Conservation (phyloP, 1,140 invertebrate species). For the Drosophila persimilis region DNA sequence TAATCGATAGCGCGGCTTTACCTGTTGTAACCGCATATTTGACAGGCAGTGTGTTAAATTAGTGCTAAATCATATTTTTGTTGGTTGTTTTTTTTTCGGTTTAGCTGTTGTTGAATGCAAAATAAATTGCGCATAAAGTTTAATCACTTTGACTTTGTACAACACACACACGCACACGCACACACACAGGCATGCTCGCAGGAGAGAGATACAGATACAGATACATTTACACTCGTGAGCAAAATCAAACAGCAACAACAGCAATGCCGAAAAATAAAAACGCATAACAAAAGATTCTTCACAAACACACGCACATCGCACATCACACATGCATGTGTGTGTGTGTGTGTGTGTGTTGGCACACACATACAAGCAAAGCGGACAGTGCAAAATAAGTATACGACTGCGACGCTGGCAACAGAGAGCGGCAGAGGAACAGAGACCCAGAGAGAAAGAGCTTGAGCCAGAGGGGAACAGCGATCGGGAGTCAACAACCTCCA, state of each 20-base stretch:
- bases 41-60: constrained; percentile 42
- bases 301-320: constrained; percentile 32
- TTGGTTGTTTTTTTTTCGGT: constrained; percentile 21
- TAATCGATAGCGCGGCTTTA: constrained; percentile 1
- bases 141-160: constrained; percentile 80
- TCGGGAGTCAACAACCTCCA: constrained; percentile 75
- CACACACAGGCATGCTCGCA: constrained; percentile 24
- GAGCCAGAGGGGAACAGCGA: not conserved
- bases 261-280: constrained; percentile 68
- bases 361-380: constrained; percentile 41
- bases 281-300: constrained; percentile 75
- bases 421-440: constrained; percentile 10
- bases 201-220: too few relatives aligned
- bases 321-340: constrained; percentile 5
- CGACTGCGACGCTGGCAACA: constrained; percentile 12
- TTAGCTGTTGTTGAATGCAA: constrained; percentile 62
- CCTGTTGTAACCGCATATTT: constrained; percentile 50
- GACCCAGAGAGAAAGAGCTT: constrained; percentile 36
- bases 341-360: constrained; percentile 12
- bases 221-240: too few relatives aligned
- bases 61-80: constrained; percentile 63
- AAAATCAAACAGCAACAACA: not conserved
- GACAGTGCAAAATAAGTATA: constrained; percentile 68
- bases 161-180: constrained; percentile 46
- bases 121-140: constrained; percentile 83